Evolutionary conservation across 2,113 vertebrate species (phyloP).

Genomic region (Oxyruncus cristatus): DNA sequence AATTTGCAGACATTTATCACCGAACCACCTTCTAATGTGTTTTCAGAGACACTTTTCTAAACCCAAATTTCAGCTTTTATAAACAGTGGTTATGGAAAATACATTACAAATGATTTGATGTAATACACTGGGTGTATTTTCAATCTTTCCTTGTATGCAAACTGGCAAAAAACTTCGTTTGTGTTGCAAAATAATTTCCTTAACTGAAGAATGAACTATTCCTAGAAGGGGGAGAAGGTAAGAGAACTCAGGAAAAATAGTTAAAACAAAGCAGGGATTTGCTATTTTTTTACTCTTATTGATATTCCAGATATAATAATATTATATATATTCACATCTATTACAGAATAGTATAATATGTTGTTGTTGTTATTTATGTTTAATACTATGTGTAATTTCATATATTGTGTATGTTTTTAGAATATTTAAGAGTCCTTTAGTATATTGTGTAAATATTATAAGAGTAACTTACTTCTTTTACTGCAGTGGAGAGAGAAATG

Average conservation of each 20-base stretch:
- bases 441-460: background rate
- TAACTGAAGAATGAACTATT: background rate
- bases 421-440: background rate
- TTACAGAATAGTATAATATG: background rate
- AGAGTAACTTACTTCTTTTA: background rate
- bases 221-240: background rate
- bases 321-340: background rate
- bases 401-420: background rate
- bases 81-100: background rate
- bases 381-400: background rate
- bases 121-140: background rate
- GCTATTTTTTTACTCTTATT: background rate
- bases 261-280: background rate
- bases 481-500: background rate
- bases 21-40: accelerated
- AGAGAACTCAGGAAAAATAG: background rate
- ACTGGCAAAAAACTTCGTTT: background rate
- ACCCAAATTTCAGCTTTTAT: background rate
- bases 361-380: background rate
- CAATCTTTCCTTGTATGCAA: background rate
- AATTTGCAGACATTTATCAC: background rate
- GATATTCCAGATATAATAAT: background rate
- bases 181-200: background rate
- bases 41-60: background rate
- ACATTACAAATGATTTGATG: background rate